Evolutionary conservation across 2,113 vertebrate genomes (phyloP).

Genomic region (Pyxicephalus adspersus): DNA sequence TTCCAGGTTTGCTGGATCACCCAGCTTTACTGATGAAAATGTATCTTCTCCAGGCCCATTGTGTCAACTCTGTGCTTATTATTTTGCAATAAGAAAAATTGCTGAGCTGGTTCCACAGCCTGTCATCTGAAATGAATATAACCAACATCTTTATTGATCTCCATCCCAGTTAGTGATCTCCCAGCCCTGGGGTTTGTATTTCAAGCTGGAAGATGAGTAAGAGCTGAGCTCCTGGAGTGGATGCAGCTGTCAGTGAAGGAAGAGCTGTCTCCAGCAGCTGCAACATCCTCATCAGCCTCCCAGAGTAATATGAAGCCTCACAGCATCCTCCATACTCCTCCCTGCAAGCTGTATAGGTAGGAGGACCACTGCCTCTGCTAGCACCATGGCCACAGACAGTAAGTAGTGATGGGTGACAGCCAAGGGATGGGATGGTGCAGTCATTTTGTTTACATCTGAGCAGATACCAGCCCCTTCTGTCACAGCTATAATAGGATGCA

Average conservation of each 20-base stretch:
- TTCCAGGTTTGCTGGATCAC: too few relatives aligned
- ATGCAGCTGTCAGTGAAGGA: slow-evolving; percentile 18
- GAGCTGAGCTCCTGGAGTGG: background rate
- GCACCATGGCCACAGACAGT: slow-evolving; percentile 81
- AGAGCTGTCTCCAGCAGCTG: slow-evolving; percentile 24
- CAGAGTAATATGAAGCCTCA: slow-evolving; percentile 38
- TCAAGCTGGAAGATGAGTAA: slow-evolving; percentile 5
- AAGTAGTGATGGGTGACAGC: slow-evolving; percentile 66
- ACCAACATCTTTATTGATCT: background rate
- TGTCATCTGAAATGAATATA: background rate
- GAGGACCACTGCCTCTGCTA: slow-evolving; percentile 16
- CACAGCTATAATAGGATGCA: slow-evolving; percentile 18
- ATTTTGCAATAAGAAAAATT: background rate
- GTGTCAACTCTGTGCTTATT: too few relatives aligned
- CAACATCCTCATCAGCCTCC: slow-evolving; percentile 38
- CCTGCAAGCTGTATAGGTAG: background rate
- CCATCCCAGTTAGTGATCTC: background rate
- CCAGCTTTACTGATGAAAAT: too few relatives aligned
- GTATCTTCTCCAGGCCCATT: too few relatives aligned
- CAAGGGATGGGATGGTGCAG: slow-evolving; percentile 10
- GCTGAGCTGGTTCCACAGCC: background rate
- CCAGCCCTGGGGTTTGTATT: background rate
- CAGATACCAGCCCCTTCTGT: slow-evolving; percentile 24
- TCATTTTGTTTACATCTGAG: slow-evolving; percentile 31
- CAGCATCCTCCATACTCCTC: slow-evolving; percentile 47